phyloP scores from a whole-genome alignment of 2,797 vertebrate genomes.

The Scarus forsteni region DNA sequence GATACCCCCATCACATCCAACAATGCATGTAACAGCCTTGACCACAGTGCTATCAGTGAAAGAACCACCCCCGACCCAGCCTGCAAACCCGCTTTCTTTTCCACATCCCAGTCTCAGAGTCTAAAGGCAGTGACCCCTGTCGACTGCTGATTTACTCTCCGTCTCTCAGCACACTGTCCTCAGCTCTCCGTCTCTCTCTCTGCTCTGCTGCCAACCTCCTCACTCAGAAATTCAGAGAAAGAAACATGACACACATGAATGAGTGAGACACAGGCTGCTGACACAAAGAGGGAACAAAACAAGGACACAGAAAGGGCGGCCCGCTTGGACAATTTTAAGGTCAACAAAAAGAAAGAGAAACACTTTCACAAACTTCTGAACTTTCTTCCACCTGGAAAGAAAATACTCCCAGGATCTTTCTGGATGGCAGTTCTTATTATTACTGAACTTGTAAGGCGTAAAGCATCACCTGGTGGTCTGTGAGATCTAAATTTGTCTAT shows the following conservation, averaged over 20 bases:
- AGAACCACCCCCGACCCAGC: conserved; percentile 9
- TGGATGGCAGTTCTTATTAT: too few species aligned
- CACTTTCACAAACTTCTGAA: too few species aligned
- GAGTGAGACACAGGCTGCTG: neutral
- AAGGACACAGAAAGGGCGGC: neutral
- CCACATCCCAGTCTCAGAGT: neutral
- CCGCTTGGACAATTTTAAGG: neutral
- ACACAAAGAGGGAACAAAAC: neutral
- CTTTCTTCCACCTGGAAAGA: too few species aligned
- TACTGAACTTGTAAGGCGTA: too few species aligned
- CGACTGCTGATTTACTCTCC: conserved; percentile 44
- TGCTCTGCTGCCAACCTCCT: conserved; percentile 27
- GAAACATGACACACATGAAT: conserved; percentile 2
- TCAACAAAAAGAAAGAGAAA: neutral
- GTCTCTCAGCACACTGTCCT: conserved; percentile 11
- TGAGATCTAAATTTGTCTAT: too few species aligned
- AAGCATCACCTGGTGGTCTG: too few species aligned
- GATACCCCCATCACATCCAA: conserved; percentile 26
- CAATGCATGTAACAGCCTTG: neutral
- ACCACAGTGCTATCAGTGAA: conserved; percentile 2
- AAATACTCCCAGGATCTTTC: too few species aligned
- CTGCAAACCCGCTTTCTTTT: neutral
- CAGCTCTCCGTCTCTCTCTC: conserved; percentile 12
- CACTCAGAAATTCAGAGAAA: neutral
- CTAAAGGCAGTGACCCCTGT: conserved; percentile 31